Base-by-base conservation (phyloP, 2,113 vertebrate species). In the Propithecus coquereli region DNA sequence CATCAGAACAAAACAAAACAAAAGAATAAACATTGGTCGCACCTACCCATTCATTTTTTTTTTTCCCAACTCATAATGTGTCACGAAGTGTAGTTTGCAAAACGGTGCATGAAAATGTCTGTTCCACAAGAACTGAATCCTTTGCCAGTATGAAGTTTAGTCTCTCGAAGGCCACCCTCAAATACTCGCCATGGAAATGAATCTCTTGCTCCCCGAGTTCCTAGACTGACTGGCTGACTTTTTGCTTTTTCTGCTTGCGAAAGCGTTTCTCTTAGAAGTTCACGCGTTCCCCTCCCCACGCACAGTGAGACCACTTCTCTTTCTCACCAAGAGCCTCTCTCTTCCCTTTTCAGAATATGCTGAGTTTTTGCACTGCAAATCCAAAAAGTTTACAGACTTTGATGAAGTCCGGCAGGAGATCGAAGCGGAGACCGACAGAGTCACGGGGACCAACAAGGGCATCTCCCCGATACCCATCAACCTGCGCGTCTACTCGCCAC, bases 401-500 rank as follows among this genome's bases (percentile, higher is more conserved):
- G 99, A 99, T 0, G 99, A 99, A 97, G 99, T 99, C 47, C 99
- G 99, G 76, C 87, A 98, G 79, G 99, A 99, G 98, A 99, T 99
- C 50, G 99, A 99, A 97, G 99, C 99, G 0, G 99, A 99, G 97
- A 99, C 99, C 0, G 99, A 99, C 73, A 98, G 99, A 96, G 99
- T 99, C 95, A 99, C 99, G 0, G 99, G 99, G 86, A 99, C 99
- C 91, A 99, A 99, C 98, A 99, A 99, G 97, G 99, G 99, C 96
- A 99, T 99, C 98, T 99, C 99, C 27, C 97, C 99, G 0, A 81
- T 99, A 89, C 99, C 99, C 96, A 99, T 99, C 98, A 99, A 99
- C 98, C 98, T 99, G 65, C 98, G 99, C 1, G 99, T 99, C 43
- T 99, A 99, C 96, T 99, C 99, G 0, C 99, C 99, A 0, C 96